These are phyloP conservation scores for Araneus ventricosus DNA, from an alignment of 1,140 invertebrate genomes.

Conservation along the genomic window DNA sequence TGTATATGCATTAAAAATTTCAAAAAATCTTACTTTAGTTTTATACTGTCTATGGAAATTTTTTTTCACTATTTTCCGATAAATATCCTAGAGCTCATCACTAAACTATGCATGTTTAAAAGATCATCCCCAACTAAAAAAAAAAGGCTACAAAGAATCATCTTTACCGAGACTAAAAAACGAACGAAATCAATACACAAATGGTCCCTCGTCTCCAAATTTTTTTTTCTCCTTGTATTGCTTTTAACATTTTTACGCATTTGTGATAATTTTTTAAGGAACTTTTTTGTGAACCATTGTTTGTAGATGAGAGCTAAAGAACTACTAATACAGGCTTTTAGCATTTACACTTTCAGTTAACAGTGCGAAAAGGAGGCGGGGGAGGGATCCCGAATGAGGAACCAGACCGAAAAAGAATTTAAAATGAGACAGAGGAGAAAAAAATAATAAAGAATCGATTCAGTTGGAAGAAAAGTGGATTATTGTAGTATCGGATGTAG, in stretches of 20 bases:
- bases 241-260: background rate
- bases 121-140: too few relatives aligned
- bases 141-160: too few relatives aligned
- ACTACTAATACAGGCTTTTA: conserved; percentile 68
- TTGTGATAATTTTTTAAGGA: conserved; percentile 47
- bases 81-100: too few relatives aligned
- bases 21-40: too few relatives aligned
- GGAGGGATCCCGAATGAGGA: conserved; percentile 26
- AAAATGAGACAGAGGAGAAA: conserved; percentile 32
- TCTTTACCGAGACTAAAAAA: background rate
- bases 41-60: too few relatives aligned
- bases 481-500: background rate
- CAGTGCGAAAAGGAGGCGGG: conserved; percentile 10
- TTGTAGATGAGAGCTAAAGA: conserved; percentile 53
- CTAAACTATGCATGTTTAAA: too few relatives aligned
- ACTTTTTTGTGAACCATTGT: conserved; percentile 37
- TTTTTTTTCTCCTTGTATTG: background rate
- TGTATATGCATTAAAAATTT: too few relatives aligned
- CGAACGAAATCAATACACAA: background rate
- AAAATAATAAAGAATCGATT: background rate
- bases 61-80: too few relatives aligned
- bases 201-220: background rate
- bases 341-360: conserved; percentile 71
- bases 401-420: conserved; percentile 61
- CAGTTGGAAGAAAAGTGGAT: conserved; percentile 37